A percentile compares a stretch with the other conserved stretches of the same genome.
Evolutionary conservation across 1,140 invertebrate genomes (phyloP).

Genomic region (Platyura marginata): DNA sequence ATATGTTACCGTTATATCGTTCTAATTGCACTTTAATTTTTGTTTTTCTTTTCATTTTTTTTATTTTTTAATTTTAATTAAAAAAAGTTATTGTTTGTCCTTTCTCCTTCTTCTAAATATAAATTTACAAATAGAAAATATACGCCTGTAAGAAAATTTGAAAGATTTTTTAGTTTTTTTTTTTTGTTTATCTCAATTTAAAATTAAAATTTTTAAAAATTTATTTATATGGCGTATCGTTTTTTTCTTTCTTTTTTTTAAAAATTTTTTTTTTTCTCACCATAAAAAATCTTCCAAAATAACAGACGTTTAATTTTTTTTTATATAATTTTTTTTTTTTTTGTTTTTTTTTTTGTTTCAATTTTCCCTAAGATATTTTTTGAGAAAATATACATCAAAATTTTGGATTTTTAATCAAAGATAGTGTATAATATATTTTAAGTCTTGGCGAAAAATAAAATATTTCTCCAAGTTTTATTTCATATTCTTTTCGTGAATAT

Average conservation of each 20-base stretch:
- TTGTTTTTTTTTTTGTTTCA: conserved; percentile 4
- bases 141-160: conserved; percentile 3
- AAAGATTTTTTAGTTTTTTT: neutral
- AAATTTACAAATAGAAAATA: conserved; percentile 5
- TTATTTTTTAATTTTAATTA: conserved; percentile 10
- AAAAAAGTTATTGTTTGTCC: conserved; percentile 1
- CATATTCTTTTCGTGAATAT: conserved; percentile 4
- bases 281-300: neutral
- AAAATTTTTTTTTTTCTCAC: neutral
- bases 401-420: conserved; percentile 28
- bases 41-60: conserved; percentile 14
- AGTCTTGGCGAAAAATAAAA: neutral
- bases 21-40: conserved; percentile 29
- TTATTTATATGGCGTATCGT: neutral
- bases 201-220: conserved; percentile 12
- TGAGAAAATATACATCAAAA: conserved; percentile 19
- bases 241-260: neutral
- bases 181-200: conserved; percentile 7
- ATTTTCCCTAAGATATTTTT: conserved; percentile 2
- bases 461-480: conserved; percentile 14
- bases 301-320: conserved; percentile 1
- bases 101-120: neutral
- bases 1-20: conserved; percentile 28
- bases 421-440: conserved; percentile 25
- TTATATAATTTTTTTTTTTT: neutral